These are phyloP conservation scores for Vollenhovia emeryi DNA, from an alignment of 1,140 invertebrate species.

Conservation along the genomic window DNA sequence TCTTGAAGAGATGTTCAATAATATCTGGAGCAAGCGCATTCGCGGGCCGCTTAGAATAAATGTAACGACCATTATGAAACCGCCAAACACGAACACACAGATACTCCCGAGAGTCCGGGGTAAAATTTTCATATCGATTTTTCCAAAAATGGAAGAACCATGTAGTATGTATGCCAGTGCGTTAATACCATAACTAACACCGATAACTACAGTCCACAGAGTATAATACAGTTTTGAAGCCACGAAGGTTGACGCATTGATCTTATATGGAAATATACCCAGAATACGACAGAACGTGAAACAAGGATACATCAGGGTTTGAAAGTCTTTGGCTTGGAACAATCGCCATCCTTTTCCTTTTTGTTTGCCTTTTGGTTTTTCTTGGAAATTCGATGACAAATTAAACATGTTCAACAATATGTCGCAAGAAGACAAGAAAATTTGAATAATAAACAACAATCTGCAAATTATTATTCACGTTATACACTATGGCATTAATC, in stretches of 20 bases:
- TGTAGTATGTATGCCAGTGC: conserved; percentile 52
- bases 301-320: conserved; percentile 52
- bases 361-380: not conserved
- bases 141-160: conserved; percentile 40
- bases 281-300: conserved; percentile 61
- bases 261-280: conserved; percentile 69
- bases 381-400: not conserved
- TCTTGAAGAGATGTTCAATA: not conserved
- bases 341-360: conserved; percentile 53
- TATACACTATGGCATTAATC: not conserved
- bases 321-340: conserved; percentile 47
- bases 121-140: conserved; percentile 14
- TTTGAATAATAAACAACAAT: not conserved
- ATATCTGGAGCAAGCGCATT: not conserved
- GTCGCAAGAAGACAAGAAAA: not conserved
- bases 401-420: not conserved
- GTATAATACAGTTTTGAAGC: conserved; percentile 33
- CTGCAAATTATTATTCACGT: not conserved
- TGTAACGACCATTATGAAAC: not conserved
- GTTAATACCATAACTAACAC: not conserved
- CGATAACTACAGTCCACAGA: conserved; percentile 50
- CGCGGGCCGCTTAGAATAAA: not conserved
- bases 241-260: conserved; percentile 3
- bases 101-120: conserved; percentile 51
- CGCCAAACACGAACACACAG: not conserved